These are phyloP conservation scores for Slavum lentiscoides DNA, from an alignment of 2,888 invertebrate species.

Conservation along the genomic window DNA sequence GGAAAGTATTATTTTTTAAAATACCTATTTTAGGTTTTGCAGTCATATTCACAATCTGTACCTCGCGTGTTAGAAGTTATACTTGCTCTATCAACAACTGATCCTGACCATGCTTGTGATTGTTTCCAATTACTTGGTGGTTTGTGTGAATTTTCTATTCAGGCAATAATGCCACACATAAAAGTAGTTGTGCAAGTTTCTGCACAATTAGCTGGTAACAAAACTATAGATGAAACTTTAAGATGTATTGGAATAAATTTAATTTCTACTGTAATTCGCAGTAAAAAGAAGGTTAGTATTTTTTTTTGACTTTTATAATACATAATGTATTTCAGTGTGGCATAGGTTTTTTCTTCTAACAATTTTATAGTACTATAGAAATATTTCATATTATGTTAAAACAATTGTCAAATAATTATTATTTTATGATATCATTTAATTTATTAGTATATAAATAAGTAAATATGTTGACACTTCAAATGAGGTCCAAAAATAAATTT, in stretches of 20 bases:
- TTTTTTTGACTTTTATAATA: neutral
- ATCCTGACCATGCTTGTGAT: conserved; percentile 39
- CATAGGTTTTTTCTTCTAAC: neutral
- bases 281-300: conserved; percentile 42
- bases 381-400: no score
- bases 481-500: no score
- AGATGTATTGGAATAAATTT: conserved; percentile 41
- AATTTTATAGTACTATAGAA: no score
- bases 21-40: conserved; percentile 21
- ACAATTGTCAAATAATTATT: no score
- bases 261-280: conserved; percentile 40
- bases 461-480: no score
- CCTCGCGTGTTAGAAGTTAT: conserved; percentile 35
- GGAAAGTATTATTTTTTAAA: neutral
- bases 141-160: conserved; percentile 44
- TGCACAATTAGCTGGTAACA: conserved; percentile 43
- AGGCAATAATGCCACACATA: conserved; percentile 37
- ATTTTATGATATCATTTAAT: no score
- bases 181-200: conserved; percentile 45
- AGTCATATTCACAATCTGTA: conserved; percentile 35
- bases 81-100: conserved; percentile 35
- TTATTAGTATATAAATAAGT: no score
- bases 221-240: conserved; percentile 27
- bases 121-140: conserved; percentile 29
- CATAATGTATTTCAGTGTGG: neutral